Evolutionary conservation across 2,797 vertebrate species (phyloP), one percentile per base, ranked within the genome.

Genomic region (Brachyalestes nurse): DNA sequence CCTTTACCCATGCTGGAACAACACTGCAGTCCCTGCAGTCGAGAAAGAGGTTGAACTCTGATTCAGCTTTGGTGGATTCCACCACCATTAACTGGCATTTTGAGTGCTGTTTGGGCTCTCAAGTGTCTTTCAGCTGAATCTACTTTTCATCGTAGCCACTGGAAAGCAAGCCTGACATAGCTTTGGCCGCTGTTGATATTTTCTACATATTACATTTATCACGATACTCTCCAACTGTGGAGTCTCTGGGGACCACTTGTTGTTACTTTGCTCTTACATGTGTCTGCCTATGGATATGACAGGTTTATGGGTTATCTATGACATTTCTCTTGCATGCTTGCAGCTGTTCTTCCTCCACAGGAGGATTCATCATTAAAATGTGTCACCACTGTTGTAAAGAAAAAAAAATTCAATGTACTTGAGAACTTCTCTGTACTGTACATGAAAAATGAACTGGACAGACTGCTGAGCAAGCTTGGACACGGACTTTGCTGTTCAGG

Each of bases 381-480:
- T 76, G 78, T 84, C 87, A 71, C 86, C 88, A 82, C 82, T 80
- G 60, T 83, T 58, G 55, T 88, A 65, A 72, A 77, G 78, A 83
- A 83, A 78, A 80, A 81, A 84, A 71, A 79, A 76, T 65, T 19
- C n/a, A 66, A 42, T 40, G 57, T 38, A 83, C 70, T 76, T 78
- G 81, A 83, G 78, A 73, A 75, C 51, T 25, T 78, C 19, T 72
- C 76, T 84, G 70, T 84, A 81, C 75, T 86, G 75, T 76, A 80
- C 77, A 75, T 70, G 76, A 55, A 66, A 75, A 71, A 55, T 62
- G 51, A 86, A 77, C 70, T 61, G 79, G 78, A 80, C 70, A 45
- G 66, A 74, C 60, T 66, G 64, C 69, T 77, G 80, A 82, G 57
- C 89, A 87, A 79, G 85, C 91, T 83, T 88, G 90, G 87, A 87